Base-by-base conservation (phyloP, 1,140 invertebrate species). In the Aradophagus sp. region DNA sequence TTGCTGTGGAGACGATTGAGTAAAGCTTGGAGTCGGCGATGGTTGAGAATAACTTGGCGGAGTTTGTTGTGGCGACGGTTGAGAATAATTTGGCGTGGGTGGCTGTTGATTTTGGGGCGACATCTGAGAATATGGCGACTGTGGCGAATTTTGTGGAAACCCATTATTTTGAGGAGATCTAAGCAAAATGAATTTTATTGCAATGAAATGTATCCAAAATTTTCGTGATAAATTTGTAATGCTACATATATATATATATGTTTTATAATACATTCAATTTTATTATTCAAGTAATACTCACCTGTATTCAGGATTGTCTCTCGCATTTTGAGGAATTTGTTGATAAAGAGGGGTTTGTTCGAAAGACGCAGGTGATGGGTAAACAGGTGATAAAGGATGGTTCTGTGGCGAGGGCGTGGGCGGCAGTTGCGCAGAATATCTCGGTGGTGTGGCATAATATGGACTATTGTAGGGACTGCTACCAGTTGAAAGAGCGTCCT, bases 401-500 rank as follows among this genome's bases (percentile, higher is more conserved):
- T 83, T 84, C 23, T 85, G 84, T 2, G 84, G 83, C 0, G 84
- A 85, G 0, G 84, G 83, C 1, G 83, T 84, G 5, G 84, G 83
- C 5, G 83, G 83, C 8, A 84, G 66, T 53, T 84, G 83, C 6
- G 84, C 84, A 12, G 82, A 83, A 61, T 84, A 85, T 35, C 82
- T 79, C 0, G 84, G 84, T 0, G 84, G 84, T 3, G 84, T 85
- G 5, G 83, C 80, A 32, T 85, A 85, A 66, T 81, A 85, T 2
- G 83, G 84, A 71, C 83, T 86, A 50, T 84, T 85, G 41, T 86
- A 84, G 10, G 84, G 83, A 59, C 84, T 85, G 44, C 82, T 84
- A 3, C 83, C 82, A 15, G 82, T 79, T 0, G 83, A 85, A 7
- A 84, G 53, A 13, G 82, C 83, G 38, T 86, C 83, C 16, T 86